Conservation (phyloP, 2,113 vertebrate species). For the Paralichthys olivaceus region DNA sequence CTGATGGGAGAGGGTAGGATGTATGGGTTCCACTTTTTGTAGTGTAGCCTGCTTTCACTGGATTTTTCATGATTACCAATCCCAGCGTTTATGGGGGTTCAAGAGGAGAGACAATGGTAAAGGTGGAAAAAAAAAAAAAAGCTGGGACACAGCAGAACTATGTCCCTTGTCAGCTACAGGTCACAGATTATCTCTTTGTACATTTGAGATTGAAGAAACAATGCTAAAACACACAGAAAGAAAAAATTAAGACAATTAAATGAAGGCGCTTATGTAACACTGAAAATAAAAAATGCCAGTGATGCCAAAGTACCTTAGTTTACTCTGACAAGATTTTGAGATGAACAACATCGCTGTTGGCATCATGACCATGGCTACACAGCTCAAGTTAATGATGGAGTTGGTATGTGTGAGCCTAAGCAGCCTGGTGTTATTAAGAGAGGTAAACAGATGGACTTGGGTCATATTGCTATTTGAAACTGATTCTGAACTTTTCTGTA, state of each 20-base stretch:
- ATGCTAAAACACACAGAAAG: not conserved
- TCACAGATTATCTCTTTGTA: not conserved
- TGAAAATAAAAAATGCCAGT: conserved; percentile 14
- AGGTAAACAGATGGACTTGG: conserved; percentile 17
- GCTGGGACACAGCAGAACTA: not conserved
- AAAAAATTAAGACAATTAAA: conserved; percentile 18
- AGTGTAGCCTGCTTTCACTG: too few relatives aligned
- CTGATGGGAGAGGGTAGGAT: too few relatives aligned
- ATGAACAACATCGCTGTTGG: conserved; percentile 17
- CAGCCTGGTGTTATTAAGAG: conserved; percentile 15
- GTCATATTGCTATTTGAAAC: conserved; percentile 41
- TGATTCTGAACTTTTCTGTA: not conserved
- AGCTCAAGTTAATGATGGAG: conserved; percentile 7
- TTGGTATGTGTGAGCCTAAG: not conserved
- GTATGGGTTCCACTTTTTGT: too few relatives aligned
- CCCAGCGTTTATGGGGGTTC: too few relatives aligned
- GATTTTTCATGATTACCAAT: too few relatives aligned
- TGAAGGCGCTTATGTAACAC: conserved; percentile 54
- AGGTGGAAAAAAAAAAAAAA: not conserved
- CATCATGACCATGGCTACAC: conserved; percentile 13
- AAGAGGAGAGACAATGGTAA: not conserved
- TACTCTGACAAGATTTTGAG: not conserved
- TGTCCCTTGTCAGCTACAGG: not conserved
- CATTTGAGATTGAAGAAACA: not conserved
- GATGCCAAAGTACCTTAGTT: conserved; percentile 1